Conservation (phyloP, 2,113 vertebrate species). For the Serinus canaria region DNA sequence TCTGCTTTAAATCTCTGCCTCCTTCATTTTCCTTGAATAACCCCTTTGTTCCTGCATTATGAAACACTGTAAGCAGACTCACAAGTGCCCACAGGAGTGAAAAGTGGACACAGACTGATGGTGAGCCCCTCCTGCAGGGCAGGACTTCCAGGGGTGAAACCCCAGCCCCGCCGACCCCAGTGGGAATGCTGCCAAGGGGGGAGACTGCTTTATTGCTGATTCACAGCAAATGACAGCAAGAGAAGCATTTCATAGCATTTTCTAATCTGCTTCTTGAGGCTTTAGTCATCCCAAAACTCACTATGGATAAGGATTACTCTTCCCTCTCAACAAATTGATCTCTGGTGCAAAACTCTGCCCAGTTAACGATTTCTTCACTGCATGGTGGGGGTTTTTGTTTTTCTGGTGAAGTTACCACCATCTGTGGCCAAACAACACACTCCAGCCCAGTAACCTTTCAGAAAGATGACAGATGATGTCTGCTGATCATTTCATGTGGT, state of each 20-base stretch:
- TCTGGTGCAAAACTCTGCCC: neutral
- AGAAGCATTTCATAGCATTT: neutral
- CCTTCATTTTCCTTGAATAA: slow-evolving; percentile 11
- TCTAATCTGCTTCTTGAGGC: neutral
- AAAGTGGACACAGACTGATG: neutral
- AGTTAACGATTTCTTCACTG: neutral
- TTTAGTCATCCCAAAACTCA: slow-evolving; percentile 38
- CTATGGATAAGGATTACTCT: slow-evolving; percentile 5
- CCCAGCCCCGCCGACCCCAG: neutral
- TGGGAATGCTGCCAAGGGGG: neutral
- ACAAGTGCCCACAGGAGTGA: neutral
- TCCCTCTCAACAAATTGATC: neutral
- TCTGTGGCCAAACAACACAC: slow-evolving; percentile 35
- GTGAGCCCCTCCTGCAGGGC: neutral
- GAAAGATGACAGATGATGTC: slow-evolving; percentile 37
- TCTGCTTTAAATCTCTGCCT: slow-evolving; percentile 38
- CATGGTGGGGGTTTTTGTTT: neutral
- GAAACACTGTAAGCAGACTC: neutral
- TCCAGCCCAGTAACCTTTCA: slow-evolving; percentile 48
- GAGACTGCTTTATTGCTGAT: neutral
- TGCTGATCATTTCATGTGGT: slow-evolving; percentile 12
- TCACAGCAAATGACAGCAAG: neutral
- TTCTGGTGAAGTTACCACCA: slow-evolving; percentile 34
- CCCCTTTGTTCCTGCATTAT: slow-evolving; percentile 28
- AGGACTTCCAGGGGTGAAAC: neutral